phyloP scores from a whole-genome alignment of 2,797 vertebrate genomes.

The Oreortyx pictus region DNA sequence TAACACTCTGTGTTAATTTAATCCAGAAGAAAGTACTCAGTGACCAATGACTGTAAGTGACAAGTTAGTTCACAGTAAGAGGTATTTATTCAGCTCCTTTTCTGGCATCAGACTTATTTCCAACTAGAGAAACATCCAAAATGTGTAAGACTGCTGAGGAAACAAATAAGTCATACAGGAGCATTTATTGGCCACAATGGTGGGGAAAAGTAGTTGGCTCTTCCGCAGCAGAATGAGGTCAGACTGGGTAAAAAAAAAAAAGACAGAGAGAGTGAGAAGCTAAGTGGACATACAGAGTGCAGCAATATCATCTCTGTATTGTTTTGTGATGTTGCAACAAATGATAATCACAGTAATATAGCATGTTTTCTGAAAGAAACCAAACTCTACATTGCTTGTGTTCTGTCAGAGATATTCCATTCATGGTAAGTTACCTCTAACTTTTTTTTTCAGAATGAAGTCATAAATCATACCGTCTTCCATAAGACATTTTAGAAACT shows the following conservation, averaged over 20 bases:
- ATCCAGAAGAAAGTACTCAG: conserved; percentile 18
- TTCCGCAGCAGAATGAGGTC: background rate
- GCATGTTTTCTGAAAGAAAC: conserved; percentile 27
- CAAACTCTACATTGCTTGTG: background rate
- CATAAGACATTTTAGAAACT: conserved; percentile 60
- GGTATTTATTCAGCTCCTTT: background rate
- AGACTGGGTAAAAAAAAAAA: background rate
- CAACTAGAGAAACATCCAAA: conserved; percentile 9
- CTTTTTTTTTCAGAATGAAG: conserved; percentile 36
- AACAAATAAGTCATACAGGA: background rate
- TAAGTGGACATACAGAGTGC: conserved; percentile 2
- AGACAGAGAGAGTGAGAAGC: background rate
- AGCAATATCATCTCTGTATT: background rate
- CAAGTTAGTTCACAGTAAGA: conserved; percentile 1
- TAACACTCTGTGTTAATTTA: conserved; percentile 12
- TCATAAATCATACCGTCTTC: conserved; percentile 49
- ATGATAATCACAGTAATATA: conserved; percentile 28
- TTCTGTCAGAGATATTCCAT: background rate
- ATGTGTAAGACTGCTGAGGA: background rate
- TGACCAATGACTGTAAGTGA: background rate
- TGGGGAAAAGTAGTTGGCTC: background rate
- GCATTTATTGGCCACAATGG: background rate
- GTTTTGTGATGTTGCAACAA: conserved; percentile 26
- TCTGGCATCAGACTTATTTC: background rate
- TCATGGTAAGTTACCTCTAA: conserved; percentile 33